Base-by-base conservation (phyloP, 1,140 invertebrate species). In the Oscheius sp. region DNA sequence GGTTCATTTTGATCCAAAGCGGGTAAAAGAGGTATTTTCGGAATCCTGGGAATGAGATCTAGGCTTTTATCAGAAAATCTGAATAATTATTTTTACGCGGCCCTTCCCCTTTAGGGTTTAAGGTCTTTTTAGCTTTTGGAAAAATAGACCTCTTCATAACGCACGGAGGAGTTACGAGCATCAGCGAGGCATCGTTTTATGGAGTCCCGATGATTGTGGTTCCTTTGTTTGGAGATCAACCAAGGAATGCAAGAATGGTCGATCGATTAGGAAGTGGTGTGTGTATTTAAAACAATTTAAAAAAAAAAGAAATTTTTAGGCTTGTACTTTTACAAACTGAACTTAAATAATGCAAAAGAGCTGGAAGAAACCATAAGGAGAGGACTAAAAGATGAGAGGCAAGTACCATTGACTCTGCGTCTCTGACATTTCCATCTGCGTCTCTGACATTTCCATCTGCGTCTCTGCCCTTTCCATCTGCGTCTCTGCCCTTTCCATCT, bases 161-260 rank as follows among this genome's bases (percentile, higher is more conserved):
- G 3, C 66, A 68, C 46, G 66, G 66, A 13, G 66, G 66, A 2
- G 3, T 38, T 2, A 38, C 26, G 18, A 68, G 66, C 46, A 29
- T 62, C 15, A 4, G 26, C 3, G 66, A 68, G 28, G 46, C 52
- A 2, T 7, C 31, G 20, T 26, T 29, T 29, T 26, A 29, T 15
- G 46, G 26, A 15, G 34, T 35, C 2, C 66, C 66, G 18, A 7
- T 62, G 7, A 3, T 62, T 13, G 20, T 68, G 3, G 20, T 68
- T 63, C 66, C 66, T 4, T 23, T 68, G 10, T 46, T 55, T 35
- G 66, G 46, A 2, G 66, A 68, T n/a, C 66, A 68, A 23, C 7
- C 23, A 7, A 55, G 49, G 49, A 55, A 55, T 55, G 7, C 49
- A 23, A 55, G 49, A 55, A 55, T 55, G 49, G 7, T 23, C 4